Evolutionary conservation across 2,797 vertebrate genomes (phyloP), one percentile per base, ranked within the genome.

Genomic region (Orientallactaga sibirica): DNA sequence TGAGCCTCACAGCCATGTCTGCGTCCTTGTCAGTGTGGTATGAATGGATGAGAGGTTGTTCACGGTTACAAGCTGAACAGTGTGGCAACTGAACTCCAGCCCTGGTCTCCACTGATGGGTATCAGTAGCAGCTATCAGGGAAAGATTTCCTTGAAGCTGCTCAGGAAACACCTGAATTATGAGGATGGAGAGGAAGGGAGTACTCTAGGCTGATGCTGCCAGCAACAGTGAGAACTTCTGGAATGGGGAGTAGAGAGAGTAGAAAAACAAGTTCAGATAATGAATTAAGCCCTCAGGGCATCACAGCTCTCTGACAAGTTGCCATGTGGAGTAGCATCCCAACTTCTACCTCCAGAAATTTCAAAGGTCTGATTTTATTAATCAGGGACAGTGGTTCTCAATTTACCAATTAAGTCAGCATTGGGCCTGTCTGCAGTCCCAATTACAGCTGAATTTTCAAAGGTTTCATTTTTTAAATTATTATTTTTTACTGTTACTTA

Each of bases 341-440:
- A 61, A 73, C 48, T 20, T 76, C 64, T 5, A 79, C 5, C 48
- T 86, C 24, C 8, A 70, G 67, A 94, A 86, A 75, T 41, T 19
- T 29, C 18, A 48, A 78, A 52, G 12, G 9, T 76, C 71, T 83
- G 25, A 20, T 15, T 93, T 95, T 74, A 88, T 91, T 86, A 88
- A 74, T 88, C 41, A 70, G 84, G 33, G 78, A 87, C 41, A 52
- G 43, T 29, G 25, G 43, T 18, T 80, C 75, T 91, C 48, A 24
- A 62, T 86, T 79, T 74, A 74, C 11, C 74, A 70, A 78, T 33
- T 11, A 86, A 86, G 48, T 83, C n/a, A n/a, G n/a, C n/a, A n/a
- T n/a, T n/a, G n/a, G n/a, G n/a, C n/a, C n/a, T n/a, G n/a, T n/a
- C n/a, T n/a, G n/a, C n/a, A n/a, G n/a, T n/a, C n/a, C n/a, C n/a